Percentiles rank a stretch among this genome's conserved stretches.
Conservation (phyloP, 2,888 invertebrate species). For the Amphipoea oculea region DNA sequence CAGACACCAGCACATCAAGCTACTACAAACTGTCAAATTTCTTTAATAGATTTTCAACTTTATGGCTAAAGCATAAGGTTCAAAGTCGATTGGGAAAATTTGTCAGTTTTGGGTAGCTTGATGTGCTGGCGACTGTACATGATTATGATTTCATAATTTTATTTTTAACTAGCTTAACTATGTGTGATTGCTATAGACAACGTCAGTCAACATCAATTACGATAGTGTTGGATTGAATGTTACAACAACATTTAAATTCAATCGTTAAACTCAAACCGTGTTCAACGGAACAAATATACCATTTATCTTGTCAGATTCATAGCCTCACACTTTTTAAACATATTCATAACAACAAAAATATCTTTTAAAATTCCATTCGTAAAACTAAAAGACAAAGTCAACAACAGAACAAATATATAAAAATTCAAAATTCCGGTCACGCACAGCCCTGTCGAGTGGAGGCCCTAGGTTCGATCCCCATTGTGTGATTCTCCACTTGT, state of each 20-base stretch:
- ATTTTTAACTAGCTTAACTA: neutral
- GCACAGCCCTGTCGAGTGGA: slow-evolving; percentile 85
- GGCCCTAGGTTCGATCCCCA: slow-evolving; percentile 85
- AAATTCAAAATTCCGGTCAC: slow-evolving; percentile 83
- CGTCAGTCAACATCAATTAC: neutral
- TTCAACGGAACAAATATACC: slow-evolving; percentile 21
- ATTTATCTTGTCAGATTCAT: slow-evolving; percentile 33
- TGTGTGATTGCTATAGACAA: neutral
- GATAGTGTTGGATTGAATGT: neutral
- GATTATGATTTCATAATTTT: neutral
- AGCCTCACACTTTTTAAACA: slow-evolving; percentile 15
- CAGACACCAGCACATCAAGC: no score
- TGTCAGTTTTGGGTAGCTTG: no score
- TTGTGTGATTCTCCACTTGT: slow-evolving; percentile 88
- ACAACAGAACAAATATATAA: slow-evolving; percentile 67
- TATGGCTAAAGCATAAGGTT: no score
- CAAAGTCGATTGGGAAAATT: no score
- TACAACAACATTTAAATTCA: slow-evolving; percentile 10
- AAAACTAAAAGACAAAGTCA: slow-evolving; percentile 65
- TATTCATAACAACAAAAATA: slow-evolving; percentile 38
- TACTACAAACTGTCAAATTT: no score
- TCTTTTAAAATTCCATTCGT: slow-evolving; percentile 58
- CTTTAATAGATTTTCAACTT: no score
- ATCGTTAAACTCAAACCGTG: slow-evolving; percentile 8
- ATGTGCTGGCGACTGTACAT: no score